These are phyloP conservation scores for Drosophila busckii DNA, from an alignment of 1,140 invertebrate genomes.

Conservation along the genomic window DNA sequence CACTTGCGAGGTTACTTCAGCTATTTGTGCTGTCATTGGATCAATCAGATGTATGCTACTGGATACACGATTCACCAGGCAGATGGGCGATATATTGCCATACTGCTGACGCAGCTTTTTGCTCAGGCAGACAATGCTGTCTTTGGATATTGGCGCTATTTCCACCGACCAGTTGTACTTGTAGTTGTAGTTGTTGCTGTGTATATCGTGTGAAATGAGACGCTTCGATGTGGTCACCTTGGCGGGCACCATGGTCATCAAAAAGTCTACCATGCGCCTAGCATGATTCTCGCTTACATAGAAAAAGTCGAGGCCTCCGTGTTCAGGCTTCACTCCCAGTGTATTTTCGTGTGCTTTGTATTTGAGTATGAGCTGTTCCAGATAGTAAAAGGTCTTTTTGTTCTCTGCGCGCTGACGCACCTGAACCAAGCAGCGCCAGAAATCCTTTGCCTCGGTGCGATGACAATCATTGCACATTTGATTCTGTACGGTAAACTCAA, in stretches of 20 bases:
- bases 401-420: slow-evolving; percentile 92
- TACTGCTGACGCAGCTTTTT: slow-evolving; percentile 92
- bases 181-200: slow-evolving; percentile 98
- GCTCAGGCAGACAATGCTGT: slow-evolving; percentile 96
- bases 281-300: slow-evolving; percentile 94
- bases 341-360: slow-evolving; percentile 95
- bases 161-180: slow-evolving; percentile 96
- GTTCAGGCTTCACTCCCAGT: slow-evolving; percentile 94
- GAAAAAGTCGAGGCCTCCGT: slow-evolving; percentile 98
- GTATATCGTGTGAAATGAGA: slow-evolving; percentile 97
- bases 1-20: slow-evolving; percentile 88
- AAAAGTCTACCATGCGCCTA: slow-evolving; percentile 97
- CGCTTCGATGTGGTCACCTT: slow-evolving; percentile 95
- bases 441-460: slow-evolving; percentile 97
- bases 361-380: slow-evolving; percentile 98
- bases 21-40: slow-evolving; percentile 93
- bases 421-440: slow-evolving; percentile 95
- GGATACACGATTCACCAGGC: slow-evolving; percentile 93
- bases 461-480: slow-evolving; percentile 99
- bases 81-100: slow-evolving; percentile 95
- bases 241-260: slow-evolving; percentile 91
- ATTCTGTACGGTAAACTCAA: slow-evolving; percentile 94
- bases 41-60: slow-evolving; percentile 96
- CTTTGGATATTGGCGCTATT: slow-evolving; percentile 97
- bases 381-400: slow-evolving; percentile 98